A percentile compares a stretch with the other conserved stretches of the same genome.
These are phyloP conservation scores for Agrypnus murinus DNA, from an alignment of 2,888 invertebrate genomes.

Conservation along the genomic window DNA sequence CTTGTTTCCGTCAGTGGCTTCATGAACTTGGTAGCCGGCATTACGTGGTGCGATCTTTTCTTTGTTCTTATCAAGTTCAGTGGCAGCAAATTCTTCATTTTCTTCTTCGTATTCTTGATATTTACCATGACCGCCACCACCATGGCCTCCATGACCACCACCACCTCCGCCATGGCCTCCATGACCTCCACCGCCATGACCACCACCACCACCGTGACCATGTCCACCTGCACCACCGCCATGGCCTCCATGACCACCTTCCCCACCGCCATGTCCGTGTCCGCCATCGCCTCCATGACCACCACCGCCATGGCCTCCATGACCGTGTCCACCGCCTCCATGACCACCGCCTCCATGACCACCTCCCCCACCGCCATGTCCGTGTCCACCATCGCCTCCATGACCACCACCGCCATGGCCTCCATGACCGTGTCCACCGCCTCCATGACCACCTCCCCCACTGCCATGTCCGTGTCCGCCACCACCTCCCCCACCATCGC, in stretches of 20 bases:
- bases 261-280: slow-evolving; percentile 30
- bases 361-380: slow-evolving; percentile 75
- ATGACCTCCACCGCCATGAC: slow-evolving; percentile 71
- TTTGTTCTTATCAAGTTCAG: neutral
- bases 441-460: slow-evolving; percentile 38
- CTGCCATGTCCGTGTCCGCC: slow-evolving; percentile 30
- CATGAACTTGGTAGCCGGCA: slow-evolving; percentile 18
- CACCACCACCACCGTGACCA: slow-evolving; percentile 68
- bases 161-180: slow-evolving; percentile 68
- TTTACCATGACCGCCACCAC: slow-evolving; percentile 24
- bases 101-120: slow-evolving; percentile 32
- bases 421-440: slow-evolving; percentile 32
- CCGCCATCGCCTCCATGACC: slow-evolving; percentile 64
- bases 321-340: slow-evolving; percentile 64
- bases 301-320: slow-evolving; percentile 31
- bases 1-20: neutral
- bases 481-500: slow-evolving; percentile 23
- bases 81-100: neutral
- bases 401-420: slow-evolving; percentile 30
- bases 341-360: slow-evolving; percentile 26
- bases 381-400: slow-evolving; percentile 28
- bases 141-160: slow-evolving; percentile 13
- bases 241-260: slow-evolving; percentile 29
- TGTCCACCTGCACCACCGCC: slow-evolving; percentile 21
- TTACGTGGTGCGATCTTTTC: neutral